phyloP scores from a whole-genome alignment of 1,140 invertebrate species.

The Sycophila sp. region DNA sequence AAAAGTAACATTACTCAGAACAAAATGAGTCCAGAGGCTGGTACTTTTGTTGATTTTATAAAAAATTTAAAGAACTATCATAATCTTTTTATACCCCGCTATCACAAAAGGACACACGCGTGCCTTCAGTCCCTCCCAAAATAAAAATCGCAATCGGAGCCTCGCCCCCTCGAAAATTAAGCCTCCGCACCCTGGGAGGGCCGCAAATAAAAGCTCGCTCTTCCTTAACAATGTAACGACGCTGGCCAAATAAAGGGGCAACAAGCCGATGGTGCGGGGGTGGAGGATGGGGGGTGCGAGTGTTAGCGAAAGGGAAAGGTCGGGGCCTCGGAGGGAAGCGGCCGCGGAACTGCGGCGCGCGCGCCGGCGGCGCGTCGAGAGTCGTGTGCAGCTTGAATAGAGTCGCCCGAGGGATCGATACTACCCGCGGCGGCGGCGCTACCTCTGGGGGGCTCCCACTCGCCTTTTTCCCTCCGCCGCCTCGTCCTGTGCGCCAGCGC shows the following conservation, averaged over 20 bases:
- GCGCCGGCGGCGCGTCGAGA: slow-evolving; percentile 56
- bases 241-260: slow-evolving; percentile 5
- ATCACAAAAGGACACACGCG: no score
- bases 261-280: background rate
- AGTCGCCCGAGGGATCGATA: slow-evolving; percentile 62
- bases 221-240: slow-evolving; percentile 27
- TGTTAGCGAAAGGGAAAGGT: slow-evolving; percentile 44
- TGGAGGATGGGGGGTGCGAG: slow-evolving; percentile 7
- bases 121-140: no score
- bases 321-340: slow-evolving; percentile 41
- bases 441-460: slow-evolving; percentile 41
- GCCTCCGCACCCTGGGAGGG: no score
- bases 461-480: background rate
- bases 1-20: no score
- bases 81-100: no score
- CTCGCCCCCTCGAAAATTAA: background rate
- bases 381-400: slow-evolving; percentile 57
- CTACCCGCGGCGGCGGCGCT: slow-evolving; percentile 54
- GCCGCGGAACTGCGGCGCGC: slow-evolving; percentile 58
- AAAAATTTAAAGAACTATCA: no score
- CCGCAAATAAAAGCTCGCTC: no score
- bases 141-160: no score
- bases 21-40: no score
- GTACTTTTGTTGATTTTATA: no score
- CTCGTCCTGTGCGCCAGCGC: slow-evolving; percentile 1